phyloP scores from a whole-genome alignment of 2,797 vertebrate species.

The Muscicapa striata region DNA sequence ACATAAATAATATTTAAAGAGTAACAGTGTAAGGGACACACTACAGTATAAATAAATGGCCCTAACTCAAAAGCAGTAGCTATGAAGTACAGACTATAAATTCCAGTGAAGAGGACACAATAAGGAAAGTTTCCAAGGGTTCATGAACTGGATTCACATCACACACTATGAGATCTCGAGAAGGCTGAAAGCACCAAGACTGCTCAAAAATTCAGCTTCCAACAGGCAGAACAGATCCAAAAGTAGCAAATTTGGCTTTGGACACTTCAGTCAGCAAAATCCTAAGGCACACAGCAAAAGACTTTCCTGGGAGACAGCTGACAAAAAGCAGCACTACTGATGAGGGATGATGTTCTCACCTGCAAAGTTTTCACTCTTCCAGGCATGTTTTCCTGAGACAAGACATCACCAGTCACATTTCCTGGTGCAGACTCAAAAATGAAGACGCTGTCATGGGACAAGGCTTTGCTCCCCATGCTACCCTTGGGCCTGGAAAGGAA shows the following conservation, averaged over 20 bases:
- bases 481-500: constrained; percentile 80
- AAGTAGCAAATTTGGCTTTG: background rate
- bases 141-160: background rate
- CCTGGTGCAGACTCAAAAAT: constrained; percentile 79
- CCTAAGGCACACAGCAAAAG: background rate
- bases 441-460: constrained; percentile 92
- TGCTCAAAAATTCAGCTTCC: background rate
- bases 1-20: background rate
- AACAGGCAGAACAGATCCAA: background rate
- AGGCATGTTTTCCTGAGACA: constrained; percentile 81
- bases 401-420: constrained; percentile 61
- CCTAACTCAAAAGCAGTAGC: background rate
- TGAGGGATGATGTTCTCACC: constrained; percentile 72
- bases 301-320: background rate
- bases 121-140: background rate
- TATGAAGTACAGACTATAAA: background rate
- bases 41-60: background rate
- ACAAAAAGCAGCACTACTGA: background rate
- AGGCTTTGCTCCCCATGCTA: constrained; percentile 83
- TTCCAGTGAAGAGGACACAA: background rate
- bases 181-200: background rate
- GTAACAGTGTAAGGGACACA: background rate
- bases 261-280: background rate
- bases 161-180: background rate
- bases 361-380: constrained; percentile 87